Evolutionary conservation across 1,140 invertebrate genomes (phyloP).

Genomic region (Batillaria attramentaria): DNA sequence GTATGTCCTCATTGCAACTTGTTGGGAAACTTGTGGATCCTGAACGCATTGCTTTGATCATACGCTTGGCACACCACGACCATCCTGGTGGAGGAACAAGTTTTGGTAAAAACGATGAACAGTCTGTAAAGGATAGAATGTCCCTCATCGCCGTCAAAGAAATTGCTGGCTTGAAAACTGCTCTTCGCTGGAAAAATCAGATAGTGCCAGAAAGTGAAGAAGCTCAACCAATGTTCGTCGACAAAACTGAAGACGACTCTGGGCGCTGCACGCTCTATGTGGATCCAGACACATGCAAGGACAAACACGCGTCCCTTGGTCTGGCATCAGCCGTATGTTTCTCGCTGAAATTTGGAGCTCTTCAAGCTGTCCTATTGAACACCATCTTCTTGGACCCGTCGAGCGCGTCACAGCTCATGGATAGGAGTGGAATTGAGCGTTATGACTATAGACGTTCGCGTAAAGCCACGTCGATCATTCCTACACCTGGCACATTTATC

Average conservation of each 20-base stretch:
- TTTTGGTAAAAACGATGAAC: background rate
- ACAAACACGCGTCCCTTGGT: background rate
- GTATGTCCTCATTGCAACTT: background rate
- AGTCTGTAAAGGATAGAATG: background rate
- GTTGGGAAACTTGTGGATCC: slow-evolving; percentile 12
- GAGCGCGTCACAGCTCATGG: too few relatives aligned
- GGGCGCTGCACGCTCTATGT: background rate
- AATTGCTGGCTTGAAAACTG: slow-evolving; percentile 7
- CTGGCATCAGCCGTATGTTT: background rate
- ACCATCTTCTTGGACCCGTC: background rate
- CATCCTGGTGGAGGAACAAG: background rate
- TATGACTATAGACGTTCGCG: background rate
- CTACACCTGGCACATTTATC: slow-evolving; percentile 44
- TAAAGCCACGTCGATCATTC: slow-evolving; percentile 28
- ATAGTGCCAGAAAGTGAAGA: background rate
- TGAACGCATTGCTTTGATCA: slow-evolving; percentile 34
- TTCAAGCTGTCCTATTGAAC: background rate
- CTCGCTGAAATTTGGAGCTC: background rate
- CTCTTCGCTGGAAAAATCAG: background rate
- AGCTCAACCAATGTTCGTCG: background rate
- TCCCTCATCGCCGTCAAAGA: background rate
- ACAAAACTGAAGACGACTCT: background rate
- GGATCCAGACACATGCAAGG: background rate
- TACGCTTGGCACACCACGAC: slow-evolving; percentile 6
- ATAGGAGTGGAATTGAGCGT: background rate